Conservation (phyloP, 2,113 vertebrate genomes). For the Phylloscopus whistleri region DNA sequence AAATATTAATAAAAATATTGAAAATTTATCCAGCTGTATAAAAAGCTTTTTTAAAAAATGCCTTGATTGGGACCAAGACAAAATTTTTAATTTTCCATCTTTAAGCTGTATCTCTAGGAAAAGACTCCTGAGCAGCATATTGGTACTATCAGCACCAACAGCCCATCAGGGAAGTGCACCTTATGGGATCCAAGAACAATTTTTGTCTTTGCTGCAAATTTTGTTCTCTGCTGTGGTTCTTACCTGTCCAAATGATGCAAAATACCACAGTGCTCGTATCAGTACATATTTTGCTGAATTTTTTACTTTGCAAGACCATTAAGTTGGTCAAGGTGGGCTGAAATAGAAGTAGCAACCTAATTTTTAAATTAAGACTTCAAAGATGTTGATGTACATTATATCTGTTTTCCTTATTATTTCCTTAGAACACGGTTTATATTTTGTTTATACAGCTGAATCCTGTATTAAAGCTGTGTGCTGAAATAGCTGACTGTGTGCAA, state of each 20-base stretch:
- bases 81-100: background rate
- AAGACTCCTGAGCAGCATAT: background rate
- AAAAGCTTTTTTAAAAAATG: background rate
- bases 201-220: background rate
- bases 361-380: background rate
- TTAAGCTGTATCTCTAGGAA: background rate
- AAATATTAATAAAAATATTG: background rate
- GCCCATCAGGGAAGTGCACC: rapidly evolving
- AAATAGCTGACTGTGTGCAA: background rate
- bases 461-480: background rate
- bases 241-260: background rate
- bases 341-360: background rate
- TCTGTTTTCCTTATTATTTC: background rate
- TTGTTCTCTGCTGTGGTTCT: background rate
- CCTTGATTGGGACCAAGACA: rapidly evolving
- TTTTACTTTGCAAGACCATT: background rate
- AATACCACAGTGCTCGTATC: background rate
- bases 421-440: background rate
- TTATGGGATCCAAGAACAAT: background rate
- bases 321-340: background rate
- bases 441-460: background rate
- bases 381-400: background rate
- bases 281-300: background rate
- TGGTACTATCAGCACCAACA: background rate
- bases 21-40: background rate